Percentiles rank a stretch among this genome's conserved stretches.
phyloP scores from a whole-genome alignment of 2,797 vertebrate species.

The Petrocephalus schoutedeni region DNA sequence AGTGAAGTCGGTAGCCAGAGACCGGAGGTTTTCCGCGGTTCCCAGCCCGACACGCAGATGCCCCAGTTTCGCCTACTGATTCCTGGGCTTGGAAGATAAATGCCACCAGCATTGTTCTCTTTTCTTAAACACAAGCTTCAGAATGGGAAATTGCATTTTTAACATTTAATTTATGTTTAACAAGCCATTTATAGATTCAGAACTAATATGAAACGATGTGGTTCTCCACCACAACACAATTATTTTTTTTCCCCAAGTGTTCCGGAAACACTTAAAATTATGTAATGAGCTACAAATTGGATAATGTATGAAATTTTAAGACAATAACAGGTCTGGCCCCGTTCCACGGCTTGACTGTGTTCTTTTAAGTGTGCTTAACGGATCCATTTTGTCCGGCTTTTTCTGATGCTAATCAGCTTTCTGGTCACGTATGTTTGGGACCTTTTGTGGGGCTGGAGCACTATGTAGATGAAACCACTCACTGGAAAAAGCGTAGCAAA shows the following conservation, averaged over 20 bases:
- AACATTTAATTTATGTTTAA: background rate
- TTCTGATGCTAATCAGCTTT: conserved; percentile 9
- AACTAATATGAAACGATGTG: background rate
- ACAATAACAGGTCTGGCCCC: background rate
- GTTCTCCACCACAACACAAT: background rate
- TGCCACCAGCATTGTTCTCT: background rate
- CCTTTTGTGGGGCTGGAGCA: background rate
- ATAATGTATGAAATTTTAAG: conserved; percentile 21
- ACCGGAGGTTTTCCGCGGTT: conserved; percentile 50
- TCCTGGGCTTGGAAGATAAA: conserved; percentile 37
- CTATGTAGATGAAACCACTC: conserved; percentile 7
- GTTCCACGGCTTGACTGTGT: background rate
- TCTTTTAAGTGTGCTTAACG: conserved; percentile 3
- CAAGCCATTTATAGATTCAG: background rate
- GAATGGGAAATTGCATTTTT: background rate
- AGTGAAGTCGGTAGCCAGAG: conserved; percentile 44
- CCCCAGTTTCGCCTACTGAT: conserved; percentile 55
- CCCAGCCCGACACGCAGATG: conserved; percentile 39
- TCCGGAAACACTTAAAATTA: background rate
- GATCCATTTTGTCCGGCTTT: background rate
- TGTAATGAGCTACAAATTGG: conserved; percentile 24
- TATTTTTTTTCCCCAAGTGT: background rate
- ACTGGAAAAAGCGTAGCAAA: background rate
- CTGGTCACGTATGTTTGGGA: background rate
- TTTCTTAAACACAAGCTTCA: background rate